These are phyloP conservation scores for Psittacula derbiana DNA, from an alignment of 2,797 vertebrate species.

Conservation along the genomic window DNA sequence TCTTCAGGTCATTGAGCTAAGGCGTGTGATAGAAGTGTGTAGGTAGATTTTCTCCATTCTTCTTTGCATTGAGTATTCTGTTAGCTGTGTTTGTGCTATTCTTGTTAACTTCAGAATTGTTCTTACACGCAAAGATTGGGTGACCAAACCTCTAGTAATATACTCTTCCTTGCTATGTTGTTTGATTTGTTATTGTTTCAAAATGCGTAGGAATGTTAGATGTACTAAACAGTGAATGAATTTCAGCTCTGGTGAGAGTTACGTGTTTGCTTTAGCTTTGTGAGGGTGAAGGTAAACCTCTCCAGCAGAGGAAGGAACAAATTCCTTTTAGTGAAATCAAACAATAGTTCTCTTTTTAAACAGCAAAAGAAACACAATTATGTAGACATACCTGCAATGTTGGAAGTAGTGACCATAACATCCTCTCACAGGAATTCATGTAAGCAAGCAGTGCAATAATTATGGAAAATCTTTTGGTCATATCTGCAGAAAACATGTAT, in stretches of 20 bases:
- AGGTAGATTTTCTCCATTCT: background rate
- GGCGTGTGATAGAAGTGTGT: accelerated
- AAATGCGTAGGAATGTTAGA: background rate
- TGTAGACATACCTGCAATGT: background rate
- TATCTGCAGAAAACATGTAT: background rate
- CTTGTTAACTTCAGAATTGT: background rate
- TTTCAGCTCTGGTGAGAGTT: background rate
- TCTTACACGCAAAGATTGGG: background rate
- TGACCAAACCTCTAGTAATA: background rate
- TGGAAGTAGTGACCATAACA: background rate
- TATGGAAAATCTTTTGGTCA: background rate
- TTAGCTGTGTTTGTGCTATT: background rate
- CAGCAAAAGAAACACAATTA: background rate
- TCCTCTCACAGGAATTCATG: background rate
- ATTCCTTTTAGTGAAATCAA: background rate
- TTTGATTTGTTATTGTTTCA: background rate
- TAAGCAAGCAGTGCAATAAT: background rate
- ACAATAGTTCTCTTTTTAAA: background rate
- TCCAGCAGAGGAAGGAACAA: background rate
- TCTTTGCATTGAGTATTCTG: background rate
- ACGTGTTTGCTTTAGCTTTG: background rate
- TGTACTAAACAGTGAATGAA: background rate
- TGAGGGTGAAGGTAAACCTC: background rate
- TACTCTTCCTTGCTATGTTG: background rate
- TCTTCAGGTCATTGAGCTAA: background rate